These are phyloP conservation scores for Drosophila pandora DNA, from an alignment of 1,140 invertebrate species.

Conservation along the genomic window DNA sequence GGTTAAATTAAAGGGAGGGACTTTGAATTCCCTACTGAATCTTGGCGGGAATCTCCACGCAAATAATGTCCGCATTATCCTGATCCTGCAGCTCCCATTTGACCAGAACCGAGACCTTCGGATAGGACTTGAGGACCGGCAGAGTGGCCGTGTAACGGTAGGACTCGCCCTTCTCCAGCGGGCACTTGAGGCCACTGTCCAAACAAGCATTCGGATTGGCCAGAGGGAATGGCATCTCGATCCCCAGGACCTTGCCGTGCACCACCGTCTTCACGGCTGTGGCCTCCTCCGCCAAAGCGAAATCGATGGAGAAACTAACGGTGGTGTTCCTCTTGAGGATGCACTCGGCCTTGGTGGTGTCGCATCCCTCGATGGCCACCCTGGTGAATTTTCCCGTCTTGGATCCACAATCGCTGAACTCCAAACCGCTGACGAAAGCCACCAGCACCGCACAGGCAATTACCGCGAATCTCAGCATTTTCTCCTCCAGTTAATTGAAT, in stretches of 20 bases:
- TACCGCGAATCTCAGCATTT: conserved; percentile 61
- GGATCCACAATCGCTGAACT: conserved; percentile 84
- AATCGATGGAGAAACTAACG: conserved; percentile 86
- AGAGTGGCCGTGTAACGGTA: conserved; percentile 87
- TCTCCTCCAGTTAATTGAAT: conserved; percentile 61
- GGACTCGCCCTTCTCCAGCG: conserved; percentile 85
- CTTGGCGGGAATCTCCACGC: conserved; percentile 87
- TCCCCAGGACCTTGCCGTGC: conserved; percentile 88
- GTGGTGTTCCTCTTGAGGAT: conserved; percentile 86
- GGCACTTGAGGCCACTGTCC: conserved; percentile 87
- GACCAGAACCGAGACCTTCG: conserved; percentile 87
- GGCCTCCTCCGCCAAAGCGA: conserved; percentile 83
- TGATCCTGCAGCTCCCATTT: conserved; percentile 89
- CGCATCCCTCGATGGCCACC: conserved; percentile 86
- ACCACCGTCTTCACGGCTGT: conserved; percentile 86
- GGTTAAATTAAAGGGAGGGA: conserved; percentile 5
- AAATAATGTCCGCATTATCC: conserved; percentile 86
- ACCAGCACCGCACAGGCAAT: conserved; percentile 52
- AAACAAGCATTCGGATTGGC: conserved; percentile 88
- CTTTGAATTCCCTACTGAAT: conserved; percentile 82
- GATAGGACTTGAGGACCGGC: conserved; percentile 87
- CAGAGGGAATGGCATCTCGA: conserved; percentile 89
- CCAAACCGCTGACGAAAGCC: conserved; percentile 39
- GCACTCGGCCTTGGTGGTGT: conserved; percentile 85
- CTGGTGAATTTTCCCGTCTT: conserved; percentile 85